phyloP scores from a whole-genome alignment of 1,140 invertebrate genomes.

The Pogonomyrmex barbatus region DNA sequence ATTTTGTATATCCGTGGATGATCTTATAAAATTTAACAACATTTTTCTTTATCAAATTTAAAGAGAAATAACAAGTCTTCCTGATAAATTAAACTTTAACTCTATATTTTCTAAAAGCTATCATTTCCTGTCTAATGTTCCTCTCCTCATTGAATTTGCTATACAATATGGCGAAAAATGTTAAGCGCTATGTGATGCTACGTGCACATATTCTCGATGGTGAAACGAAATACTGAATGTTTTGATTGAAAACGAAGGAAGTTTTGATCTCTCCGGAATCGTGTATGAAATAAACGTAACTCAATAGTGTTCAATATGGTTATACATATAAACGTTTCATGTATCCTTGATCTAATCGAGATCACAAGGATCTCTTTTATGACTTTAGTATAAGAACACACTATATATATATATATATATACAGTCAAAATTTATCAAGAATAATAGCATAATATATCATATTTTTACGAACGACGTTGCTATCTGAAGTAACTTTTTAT shows the following conservation, averaged over 20 bases:
- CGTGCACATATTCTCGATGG: background rate
- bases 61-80: background rate
- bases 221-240: background rate
- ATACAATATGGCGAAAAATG: background rate
- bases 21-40: background rate
- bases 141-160: background rate
- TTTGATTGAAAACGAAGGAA: constrained; percentile 40
- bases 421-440: constrained; percentile 10
- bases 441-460: background rate
- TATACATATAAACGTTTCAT: background rate
- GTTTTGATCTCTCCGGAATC: constrained; percentile 5
- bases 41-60: no score
- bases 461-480: no score
- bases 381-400: no score
- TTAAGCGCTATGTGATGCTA: background rate
- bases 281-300: constrained; percentile 34
- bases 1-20: background rate
- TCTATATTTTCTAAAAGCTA: background rate
- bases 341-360: constrained; percentile 5
- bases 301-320: background rate
- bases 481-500: no score
- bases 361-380: background rate
- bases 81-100: background rate
- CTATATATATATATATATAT: background rate
- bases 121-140: background rate